Evolutionary conservation across 2,888 invertebrate species (phyloP).

Genomic region (Drosophila infuscata): DNA sequence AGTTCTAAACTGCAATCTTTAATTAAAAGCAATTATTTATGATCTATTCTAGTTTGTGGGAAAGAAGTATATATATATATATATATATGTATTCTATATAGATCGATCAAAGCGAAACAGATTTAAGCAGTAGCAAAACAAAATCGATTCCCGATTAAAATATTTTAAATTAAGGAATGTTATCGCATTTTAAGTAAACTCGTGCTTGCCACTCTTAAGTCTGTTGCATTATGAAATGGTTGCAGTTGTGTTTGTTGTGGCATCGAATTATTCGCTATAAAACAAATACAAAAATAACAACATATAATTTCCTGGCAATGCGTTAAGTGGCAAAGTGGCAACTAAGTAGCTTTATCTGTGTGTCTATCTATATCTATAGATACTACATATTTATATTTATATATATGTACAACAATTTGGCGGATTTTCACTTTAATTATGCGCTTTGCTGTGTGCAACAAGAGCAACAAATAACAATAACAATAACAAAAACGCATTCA

Average conservation of each 20-base stretch:
- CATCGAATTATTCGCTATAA: background rate
- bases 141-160: background rate
- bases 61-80: background rate
- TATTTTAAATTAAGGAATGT: background rate
- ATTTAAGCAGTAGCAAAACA: background rate
- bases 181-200: background rate
- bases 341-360: background rate
- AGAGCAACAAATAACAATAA: constrained; percentile 11
- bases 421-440: constrained; percentile 65
- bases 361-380: background rate
- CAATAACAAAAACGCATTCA: constrained; percentile 24
- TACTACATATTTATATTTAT: background rate
- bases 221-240: background rate
- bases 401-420: constrained; percentile 1
- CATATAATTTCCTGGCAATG: constrained; percentile 8
- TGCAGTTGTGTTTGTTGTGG: background rate
- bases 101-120: background rate
- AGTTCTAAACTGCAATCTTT: background rate
- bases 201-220: background rate
- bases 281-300: background rate
- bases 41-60: background rate
- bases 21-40: background rate
- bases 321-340: constrained; percentile 13
- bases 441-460: constrained; percentile 32
- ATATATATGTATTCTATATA: background rate